Evolutionary conservation across 2,113 vertebrate species (phyloP).

Genomic region (Poecilia latipinna): DNA sequence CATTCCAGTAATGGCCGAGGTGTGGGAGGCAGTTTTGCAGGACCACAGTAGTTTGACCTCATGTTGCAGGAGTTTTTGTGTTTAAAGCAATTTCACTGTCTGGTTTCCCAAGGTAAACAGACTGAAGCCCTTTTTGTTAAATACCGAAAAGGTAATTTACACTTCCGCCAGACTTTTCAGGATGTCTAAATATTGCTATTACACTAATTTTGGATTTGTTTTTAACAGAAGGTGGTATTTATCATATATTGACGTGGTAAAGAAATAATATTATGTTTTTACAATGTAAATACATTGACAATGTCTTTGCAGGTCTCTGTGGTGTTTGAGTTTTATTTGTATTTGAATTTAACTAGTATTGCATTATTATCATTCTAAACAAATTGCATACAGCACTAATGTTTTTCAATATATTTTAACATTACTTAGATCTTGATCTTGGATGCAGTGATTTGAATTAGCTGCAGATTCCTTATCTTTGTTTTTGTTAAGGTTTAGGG

Average conservation of each 20-base stretch:
- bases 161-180: not conserved
- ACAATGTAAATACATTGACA: not conserved
- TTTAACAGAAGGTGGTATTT: not conserved
- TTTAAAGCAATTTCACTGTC: conserved; percentile 41
- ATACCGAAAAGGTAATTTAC: conserved; percentile 17
- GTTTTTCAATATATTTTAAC: not conserved
- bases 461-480: too few relatives aligned
- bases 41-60: conserved; percentile 30
- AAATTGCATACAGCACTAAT: not conserved
- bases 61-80: conserved; percentile 35
- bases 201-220: not conserved
- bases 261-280: too few relatives aligned
- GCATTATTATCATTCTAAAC: not conserved
- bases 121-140: conserved; percentile 29
- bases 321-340: not conserved
- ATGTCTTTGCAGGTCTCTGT: not conserved
- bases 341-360: not conserved
- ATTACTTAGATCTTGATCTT: not conserved
- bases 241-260: not conserved
- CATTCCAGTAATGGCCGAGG: conserved; percentile 47
- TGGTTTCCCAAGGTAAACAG: conserved; percentile 19
- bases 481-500: too few relatives aligned
- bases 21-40: conserved; percentile 53
- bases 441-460: not conserved
- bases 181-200: not conserved